phyloP scores from a whole-genome alignment of 2,797 vertebrate species.

The Syngnathus rostellatus region DNA sequence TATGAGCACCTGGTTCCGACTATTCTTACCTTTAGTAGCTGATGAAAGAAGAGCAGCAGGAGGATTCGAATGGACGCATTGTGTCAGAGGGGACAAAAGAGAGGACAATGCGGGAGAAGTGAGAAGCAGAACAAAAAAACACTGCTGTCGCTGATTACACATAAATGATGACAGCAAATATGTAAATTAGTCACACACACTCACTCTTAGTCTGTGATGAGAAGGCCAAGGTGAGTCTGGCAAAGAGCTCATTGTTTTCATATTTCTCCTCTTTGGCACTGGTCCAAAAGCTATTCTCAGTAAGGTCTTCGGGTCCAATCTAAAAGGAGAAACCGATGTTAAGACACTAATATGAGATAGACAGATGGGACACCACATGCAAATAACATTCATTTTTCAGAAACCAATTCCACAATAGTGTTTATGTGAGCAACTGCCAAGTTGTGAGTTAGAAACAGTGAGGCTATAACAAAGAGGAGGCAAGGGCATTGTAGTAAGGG shows the following conservation, averaged over 20 bases:
- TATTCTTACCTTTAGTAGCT: constrained; percentile 71
- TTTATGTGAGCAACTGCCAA: constrained; percentile 3
- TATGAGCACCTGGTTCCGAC: constrained; percentile 25
- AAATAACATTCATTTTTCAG: neutral
- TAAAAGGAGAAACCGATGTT: constrained; percentile 30
- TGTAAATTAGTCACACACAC: constrained; percentile 42
- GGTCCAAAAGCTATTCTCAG: constrained; percentile 81
- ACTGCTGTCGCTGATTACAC: constrained; percentile 32
- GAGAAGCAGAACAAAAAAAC: constrained; percentile 17
- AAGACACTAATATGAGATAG: constrained; percentile 6
- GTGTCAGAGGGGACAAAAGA: constrained; percentile 7
- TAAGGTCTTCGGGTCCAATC: constrained; percentile 78
- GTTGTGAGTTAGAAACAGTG: neutral
- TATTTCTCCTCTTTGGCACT: constrained; percentile 76
- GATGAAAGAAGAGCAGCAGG: constrained; percentile 36
- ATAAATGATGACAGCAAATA: constrained; percentile 13
- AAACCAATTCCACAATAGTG: neutral
- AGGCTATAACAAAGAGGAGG: constrained; percentile 9
- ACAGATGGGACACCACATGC: neutral
- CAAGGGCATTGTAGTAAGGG: constrained; percentile 14
- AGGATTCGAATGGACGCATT: constrained; percentile 22
- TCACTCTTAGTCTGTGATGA: constrained; percentile 82
- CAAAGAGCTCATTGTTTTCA: constrained; percentile 83
- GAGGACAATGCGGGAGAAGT: neutral
- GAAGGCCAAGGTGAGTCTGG: constrained; percentile 81